These are phyloP conservation scores for Chelidonichthys spinosus DNA, from an alignment of 2,797 vertebrate species.

Conservation along the genomic window DNA sequence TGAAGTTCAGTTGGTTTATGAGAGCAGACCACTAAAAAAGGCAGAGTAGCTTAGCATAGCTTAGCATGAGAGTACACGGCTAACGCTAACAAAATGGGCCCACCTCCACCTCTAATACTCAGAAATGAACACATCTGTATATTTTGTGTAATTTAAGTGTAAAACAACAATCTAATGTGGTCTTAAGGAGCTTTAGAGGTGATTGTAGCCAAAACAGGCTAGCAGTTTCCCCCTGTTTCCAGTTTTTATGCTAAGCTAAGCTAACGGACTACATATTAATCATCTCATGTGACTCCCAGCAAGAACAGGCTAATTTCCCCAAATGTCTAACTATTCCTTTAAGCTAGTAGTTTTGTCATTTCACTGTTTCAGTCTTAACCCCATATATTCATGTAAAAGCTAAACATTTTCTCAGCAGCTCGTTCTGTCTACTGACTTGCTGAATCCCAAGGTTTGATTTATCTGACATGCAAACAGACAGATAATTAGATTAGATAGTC, in stretches of 20 bases:
- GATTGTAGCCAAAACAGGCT: neutral
- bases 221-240: neutral
- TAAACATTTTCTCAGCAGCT: conserved; percentile 14
- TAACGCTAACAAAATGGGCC: neutral
- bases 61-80: too few relatives aligned
- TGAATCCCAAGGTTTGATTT: conserved; percentile 8
- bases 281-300: neutral
- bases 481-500: conserved; percentile 11
- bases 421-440: neutral
- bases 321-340: conserved; percentile 6
- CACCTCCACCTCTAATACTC: neutral
- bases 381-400: neutral
- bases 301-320: neutral
- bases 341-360: neutral
- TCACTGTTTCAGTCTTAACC: neutral
- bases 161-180: too few relatives aligned
- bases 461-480: conserved; percentile 9
- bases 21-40: neutral
- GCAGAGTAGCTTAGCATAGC: neutral
- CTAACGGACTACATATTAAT: neutral
- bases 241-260: conserved; percentile 13
- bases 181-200: neutral
- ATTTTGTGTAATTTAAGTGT: too few relatives aligned
- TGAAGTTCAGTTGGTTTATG: neutral
- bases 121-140: too few relatives aligned